Evolutionary conservation across 2,113 vertebrate species (phyloP).

Genomic region (Thamnophis sirtalis): DNA sequence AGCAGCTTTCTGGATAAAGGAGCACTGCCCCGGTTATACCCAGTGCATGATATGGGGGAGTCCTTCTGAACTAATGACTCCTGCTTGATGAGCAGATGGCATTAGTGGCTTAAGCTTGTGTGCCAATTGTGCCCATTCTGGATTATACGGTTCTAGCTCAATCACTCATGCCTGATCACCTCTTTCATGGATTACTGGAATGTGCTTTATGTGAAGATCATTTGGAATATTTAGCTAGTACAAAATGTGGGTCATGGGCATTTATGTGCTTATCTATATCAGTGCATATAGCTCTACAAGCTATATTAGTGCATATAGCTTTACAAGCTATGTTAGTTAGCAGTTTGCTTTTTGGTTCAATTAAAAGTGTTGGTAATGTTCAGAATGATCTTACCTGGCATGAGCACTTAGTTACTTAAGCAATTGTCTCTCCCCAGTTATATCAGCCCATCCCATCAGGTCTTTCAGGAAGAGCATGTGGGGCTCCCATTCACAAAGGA

Average conservation of each 20-base stretch:
- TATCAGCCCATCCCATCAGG: not conserved
- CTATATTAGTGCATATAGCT: not conserved
- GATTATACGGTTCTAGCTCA: not conserved
- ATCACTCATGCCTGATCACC: not conserved
- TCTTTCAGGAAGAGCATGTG: not conserved
- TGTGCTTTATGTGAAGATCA: not conserved
- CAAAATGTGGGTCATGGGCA: not conserved
- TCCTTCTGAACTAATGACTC: not conserved
- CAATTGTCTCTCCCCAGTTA: not conserved
- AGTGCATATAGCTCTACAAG: not conserved
- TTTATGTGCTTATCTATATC: not conserved
- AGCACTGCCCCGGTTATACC: not conserved
- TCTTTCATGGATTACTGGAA: not conserved
- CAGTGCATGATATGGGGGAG: not conserved
- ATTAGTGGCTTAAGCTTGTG: not conserved
- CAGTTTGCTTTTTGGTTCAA: not conserved
- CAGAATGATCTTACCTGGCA: not conserved
- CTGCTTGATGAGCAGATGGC: not conserved
- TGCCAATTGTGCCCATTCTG: not conserved
- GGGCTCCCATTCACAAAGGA: not conserved
- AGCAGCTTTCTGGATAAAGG: not conserved
- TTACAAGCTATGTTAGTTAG: not conserved
- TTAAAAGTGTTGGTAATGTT: not conserved
- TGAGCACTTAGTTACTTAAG: not conserved
- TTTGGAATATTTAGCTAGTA: not conserved